A percentile compares a stretch with the other conserved stretches of the same genome.
These are phyloP conservation scores for Sipha flava DNA, from an alignment of 1,140 invertebrate species.

Conservation along the genomic window DNA sequence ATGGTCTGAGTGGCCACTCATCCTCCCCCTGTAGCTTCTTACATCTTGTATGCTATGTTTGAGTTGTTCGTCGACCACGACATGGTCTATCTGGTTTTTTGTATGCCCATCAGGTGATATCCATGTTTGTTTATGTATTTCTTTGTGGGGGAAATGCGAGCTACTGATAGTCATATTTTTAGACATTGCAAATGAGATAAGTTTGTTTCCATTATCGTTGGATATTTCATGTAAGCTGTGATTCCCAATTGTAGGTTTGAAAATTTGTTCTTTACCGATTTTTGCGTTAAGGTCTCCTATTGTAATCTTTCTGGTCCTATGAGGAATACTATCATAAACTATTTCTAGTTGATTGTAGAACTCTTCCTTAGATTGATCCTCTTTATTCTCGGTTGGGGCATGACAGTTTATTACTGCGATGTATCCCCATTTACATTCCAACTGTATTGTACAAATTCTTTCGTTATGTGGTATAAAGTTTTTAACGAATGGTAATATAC, in stretches of 20 bases:
- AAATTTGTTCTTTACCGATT: slow-evolving; percentile 31
- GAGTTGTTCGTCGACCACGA: slow-evolving; percentile 31
- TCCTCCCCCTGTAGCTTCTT: slow-evolving; percentile 27
- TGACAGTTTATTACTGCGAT: slow-evolving; percentile 27
- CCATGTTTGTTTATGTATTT: slow-evolving; percentile 38
- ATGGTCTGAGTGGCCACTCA: slow-evolving; percentile 33
- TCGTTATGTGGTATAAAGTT: neutral
- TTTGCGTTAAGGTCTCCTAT: slow-evolving; percentile 35
- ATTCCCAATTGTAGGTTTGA: slow-evolving; percentile 38
- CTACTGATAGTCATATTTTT: slow-evolving; percentile 35
- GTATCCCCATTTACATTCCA: slow-evolving; percentile 23
- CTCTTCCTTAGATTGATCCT: slow-evolving; percentile 33
- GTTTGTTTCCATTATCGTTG: slow-evolving; percentile 36
- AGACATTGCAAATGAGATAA: slow-evolving; percentile 34
- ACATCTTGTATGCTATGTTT: slow-evolving; percentile 23
- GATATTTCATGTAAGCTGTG: slow-evolving; percentile 39
- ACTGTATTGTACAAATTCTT: slow-evolving; percentile 24
- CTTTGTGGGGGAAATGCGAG: slow-evolving; percentile 35
- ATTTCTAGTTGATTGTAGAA: slow-evolving; percentile 33
- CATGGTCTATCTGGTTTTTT: slow-evolving; percentile 36
- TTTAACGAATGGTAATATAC: neutral
- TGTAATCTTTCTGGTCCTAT: slow-evolving; percentile 30
- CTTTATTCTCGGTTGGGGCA: slow-evolving; percentile 33
- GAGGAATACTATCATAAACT: neutral
- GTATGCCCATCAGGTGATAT: slow-evolving; percentile 33